A percentile compares a stretch with the other conserved stretches of the same genome.
Conservation (phyloP, 1,140 invertebrate genomes). For the Papilio helenus region DNA sequence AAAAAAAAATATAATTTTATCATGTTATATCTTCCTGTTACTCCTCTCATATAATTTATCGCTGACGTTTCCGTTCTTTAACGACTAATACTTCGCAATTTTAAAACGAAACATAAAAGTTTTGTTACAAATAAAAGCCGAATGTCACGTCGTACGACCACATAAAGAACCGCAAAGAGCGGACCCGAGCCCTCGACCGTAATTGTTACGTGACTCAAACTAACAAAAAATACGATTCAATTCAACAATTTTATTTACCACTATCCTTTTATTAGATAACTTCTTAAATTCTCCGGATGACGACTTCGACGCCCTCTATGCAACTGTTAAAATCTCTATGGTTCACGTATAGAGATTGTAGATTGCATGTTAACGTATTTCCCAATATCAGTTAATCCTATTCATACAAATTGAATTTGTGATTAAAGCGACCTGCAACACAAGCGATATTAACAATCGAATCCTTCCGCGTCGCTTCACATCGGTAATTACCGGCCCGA, state of each 20-base stretch:
- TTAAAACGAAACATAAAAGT: constrained; percentile 9
- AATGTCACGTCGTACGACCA: constrained; percentile 8
- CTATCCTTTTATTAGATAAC: neutral
- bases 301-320: neutral
- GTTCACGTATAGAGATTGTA: too few relatives aligned
- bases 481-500: neutral
- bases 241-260: neutral
- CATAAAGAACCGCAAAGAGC: constrained; percentile 13
- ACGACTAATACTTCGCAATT: constrained; percentile 5
- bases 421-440: constrained; percentile 1
- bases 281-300: neutral
- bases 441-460: constrained; percentile 18
- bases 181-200: neutral
- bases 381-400: neutral
- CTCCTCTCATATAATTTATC: neutral
- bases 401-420: constrained; percentile 3
- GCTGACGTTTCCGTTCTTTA: neutral
- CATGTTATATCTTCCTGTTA: neutral
- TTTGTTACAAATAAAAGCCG: constrained; percentile 12
- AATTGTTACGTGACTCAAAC: constrained; percentile 22
- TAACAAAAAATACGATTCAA: neutral
- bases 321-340: too few relatives aligned
- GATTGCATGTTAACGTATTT: neutral
- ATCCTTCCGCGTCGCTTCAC: neutral
- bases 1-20: too few relatives aligned